A percentile compares a stretch with the other conserved stretches of the same genome.
phyloP scores from a whole-genome alignment of 2,113 vertebrate genomes.

The Chrysochloris asiatica region DNA sequence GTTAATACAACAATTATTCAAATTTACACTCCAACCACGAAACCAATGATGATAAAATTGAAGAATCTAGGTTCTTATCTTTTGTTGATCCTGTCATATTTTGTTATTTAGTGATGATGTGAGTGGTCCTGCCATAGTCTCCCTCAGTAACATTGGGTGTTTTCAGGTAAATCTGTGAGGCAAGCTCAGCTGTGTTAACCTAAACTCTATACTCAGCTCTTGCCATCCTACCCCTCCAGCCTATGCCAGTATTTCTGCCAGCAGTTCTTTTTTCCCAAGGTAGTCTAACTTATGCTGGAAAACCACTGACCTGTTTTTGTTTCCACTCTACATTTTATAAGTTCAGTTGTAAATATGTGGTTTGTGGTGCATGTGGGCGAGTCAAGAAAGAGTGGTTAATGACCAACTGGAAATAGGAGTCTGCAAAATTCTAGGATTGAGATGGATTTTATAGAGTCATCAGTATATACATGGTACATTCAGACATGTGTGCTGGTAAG shows the following conservation, averaged over 20 bases:
- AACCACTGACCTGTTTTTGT: not conserved
- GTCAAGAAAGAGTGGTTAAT: not conserved
- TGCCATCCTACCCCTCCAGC: too few relatives aligned
- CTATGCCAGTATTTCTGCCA: not conserved
- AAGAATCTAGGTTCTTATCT: too few relatives aligned
- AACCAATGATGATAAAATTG: too few relatives aligned
- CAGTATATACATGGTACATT: not conserved
- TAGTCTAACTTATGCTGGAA: too few relatives aligned
- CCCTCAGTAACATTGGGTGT: too few relatives aligned
- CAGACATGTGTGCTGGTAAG: not conserved
- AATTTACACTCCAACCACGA: too few relatives aligned
- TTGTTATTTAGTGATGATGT: not conserved
- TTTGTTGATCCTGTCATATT: not conserved
- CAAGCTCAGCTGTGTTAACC: not conserved
- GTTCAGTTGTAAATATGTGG: not conserved
- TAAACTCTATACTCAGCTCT: not conserved
- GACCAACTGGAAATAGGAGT: not conserved
- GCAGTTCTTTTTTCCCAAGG: not conserved
- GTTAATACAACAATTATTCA: too few relatives aligned
- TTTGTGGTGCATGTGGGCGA: not conserved
- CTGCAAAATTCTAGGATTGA: not conserved
- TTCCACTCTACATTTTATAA: not conserved
- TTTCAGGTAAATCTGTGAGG: not conserved
- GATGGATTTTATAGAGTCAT: not conserved
- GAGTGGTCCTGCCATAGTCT: not conserved